Base-by-base conservation (phyloP, 2,113 vertebrate genomes). In the Scartelaos histophorus region DNA sequence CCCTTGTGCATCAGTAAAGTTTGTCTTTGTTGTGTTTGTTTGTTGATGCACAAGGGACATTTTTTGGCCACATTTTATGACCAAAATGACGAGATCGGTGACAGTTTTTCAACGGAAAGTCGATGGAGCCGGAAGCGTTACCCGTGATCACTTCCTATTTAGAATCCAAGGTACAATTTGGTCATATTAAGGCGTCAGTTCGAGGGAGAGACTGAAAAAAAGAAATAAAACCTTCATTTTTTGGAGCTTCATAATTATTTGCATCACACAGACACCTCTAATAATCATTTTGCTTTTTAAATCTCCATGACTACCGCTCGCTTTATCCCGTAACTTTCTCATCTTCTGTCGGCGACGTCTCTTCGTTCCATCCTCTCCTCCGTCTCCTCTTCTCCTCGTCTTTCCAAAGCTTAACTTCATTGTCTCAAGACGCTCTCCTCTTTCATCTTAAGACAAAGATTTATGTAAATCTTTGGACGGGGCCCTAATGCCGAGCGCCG, bases 371-470 rank as follows among this genome's bases (percentile, higher is more conserved):
- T 84, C 38, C 29, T 83, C 81, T 69, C 71, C 78, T 82, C 38
- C 82, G 73, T 75, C 73, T 89, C 92, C 91, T 90, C 64, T 24
- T 84, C 79, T 69, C 67, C 80, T 82, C 83, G 73, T 76, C 73
- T 89, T 92, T 92, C 91, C 82, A 90, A 91, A 93, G 92, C 93
- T 94, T 94, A 93, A 92, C 92, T 93, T 93, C 91, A 93, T 94
- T 94, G 93, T 94, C 92, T 94, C 91, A 89, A 91, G 88, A 85
- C 81, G 85, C 79, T 73, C 84, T 89, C 78, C 53, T 91, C 92
- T 94, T 94, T 93, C 92, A 93, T 94, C 92, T 92, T 93, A 94
- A 94, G 92, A 94, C 92, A 93, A 94, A 94, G 93, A 94, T 94
- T 93, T 94, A 94, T 94, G 93, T 94, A 94, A 94, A 94, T 94